Base-by-base conservation (phyloP, 2,797 vertebrate species). In the Amblyraja radiata region DNA sequence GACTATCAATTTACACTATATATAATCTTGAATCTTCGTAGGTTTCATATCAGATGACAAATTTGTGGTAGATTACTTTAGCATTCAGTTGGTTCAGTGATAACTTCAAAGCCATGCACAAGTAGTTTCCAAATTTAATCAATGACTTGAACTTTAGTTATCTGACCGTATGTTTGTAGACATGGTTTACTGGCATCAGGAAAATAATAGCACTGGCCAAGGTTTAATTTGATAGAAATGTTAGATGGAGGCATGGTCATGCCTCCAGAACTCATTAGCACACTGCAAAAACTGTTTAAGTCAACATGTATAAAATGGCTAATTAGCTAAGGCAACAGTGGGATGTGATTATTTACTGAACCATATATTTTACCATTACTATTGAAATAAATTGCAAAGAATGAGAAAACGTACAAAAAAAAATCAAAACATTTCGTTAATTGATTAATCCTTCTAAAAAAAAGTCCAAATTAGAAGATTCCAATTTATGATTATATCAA, bases 401-500 rank as follows among this genome's bases (percentile, higher is more conserved):
- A 32, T 39, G 36, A 32, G 18, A 36, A 80, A 54, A 54, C 4
- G 5, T 54, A 54, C 46, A 54, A 54, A 54, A 80, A 32, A 80
- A 78, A 78, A 32, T 80, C 32, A 80, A 54, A 78, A 32, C 39
- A 58, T 63, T 91, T 54, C 36, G 21, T 1, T 92, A 9, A 46
- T 46, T 76, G 10, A 92, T 74, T 74, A 61, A 86, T 88, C 0
- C 14, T 76, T 58, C 9, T 1, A 9, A 46, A 76, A 63, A 58
- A 54, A 39, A 92, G 68, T 54, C 9, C 90, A 76, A 63, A 92
- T 46, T 76, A 92, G 39, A 92, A 58, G 68, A 92, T 86, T 73
- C 39, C 39, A 28, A 86, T 86, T 71, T 54, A 83, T 80, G 84
- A 61, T 71, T 74, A 83, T n/a, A 83, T 86, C 39, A 93, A 93